Evolutionary conservation across 2,797 vertebrate species (phyloP).

Genomic region (Rhinella marina): DNA sequence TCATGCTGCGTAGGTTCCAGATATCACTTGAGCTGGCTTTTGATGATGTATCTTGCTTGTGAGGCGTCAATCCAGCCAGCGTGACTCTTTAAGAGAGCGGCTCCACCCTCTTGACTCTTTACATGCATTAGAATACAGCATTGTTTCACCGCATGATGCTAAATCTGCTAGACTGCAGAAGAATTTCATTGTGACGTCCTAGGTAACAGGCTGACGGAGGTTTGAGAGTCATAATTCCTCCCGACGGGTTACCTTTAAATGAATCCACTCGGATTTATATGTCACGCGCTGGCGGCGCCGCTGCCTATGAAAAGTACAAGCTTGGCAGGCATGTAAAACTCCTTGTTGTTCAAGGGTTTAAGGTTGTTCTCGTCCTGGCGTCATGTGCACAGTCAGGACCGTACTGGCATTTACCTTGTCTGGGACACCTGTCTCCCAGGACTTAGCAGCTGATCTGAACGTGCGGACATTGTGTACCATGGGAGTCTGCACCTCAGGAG

Average conservation of each 20-base stretch:
- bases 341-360: constrained; percentile 24
- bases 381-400: constrained; percentile 23
- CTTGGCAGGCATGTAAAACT: constrained; percentile 18
- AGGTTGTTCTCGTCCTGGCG: constrained; percentile 31
- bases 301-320: constrained; percentile 2
- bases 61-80: too few species aligned
- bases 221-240: too few species aligned
- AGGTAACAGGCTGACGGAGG: too few species aligned
- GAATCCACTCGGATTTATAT: not conserved
- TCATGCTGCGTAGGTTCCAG: too few species aligned
- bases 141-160: too few species aligned
- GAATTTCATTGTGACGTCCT: too few species aligned
- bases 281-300: not conserved
- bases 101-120: too few species aligned
- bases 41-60: too few species aligned
- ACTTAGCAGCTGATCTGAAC: constrained; percentile 12
- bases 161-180: too few species aligned
- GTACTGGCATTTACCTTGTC: constrained; percentile 39
- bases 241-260: not conserved
- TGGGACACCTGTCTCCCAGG: constrained; percentile 24
- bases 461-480: not conserved
- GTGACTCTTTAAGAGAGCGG: too few species aligned
- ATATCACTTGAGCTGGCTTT: too few species aligned
- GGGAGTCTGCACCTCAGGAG: not conserved
- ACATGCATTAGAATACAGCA: too few species aligned